Percentiles rank a stretch among this genome's conserved stretches.
phyloP scores from a whole-genome alignment of 2,113 vertebrate species.

The Pyxicephalus adspersus region DNA sequence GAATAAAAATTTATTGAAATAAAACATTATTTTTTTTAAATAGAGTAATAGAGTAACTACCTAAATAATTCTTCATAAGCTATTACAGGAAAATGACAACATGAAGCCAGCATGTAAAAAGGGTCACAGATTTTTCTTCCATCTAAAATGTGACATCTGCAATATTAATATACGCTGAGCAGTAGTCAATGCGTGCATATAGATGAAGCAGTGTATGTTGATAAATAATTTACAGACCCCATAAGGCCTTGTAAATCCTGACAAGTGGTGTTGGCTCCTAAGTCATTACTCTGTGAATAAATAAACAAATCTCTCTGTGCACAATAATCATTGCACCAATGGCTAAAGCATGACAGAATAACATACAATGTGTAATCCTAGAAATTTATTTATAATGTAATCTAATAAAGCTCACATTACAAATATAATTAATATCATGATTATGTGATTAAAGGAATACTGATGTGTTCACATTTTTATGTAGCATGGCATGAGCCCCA shows the following conservation, averaged over 20 bases:
- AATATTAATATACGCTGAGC: conserved; percentile 53
- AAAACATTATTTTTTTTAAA: too few relatives aligned
- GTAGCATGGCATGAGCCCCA: neutral
- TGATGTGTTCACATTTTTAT: neutral
- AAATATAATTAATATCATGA: neutral
- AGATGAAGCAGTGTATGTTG: conserved; percentile 35
- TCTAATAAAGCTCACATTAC: neutral
- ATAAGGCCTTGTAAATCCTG: conserved; percentile 52
- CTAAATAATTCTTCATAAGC: conserved; percentile 44
- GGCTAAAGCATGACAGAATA: neutral
- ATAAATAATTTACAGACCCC: conserved; percentile 55
- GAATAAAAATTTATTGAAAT: too few relatives aligned
- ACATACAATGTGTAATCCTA: neutral
- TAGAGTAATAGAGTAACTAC: neutral
- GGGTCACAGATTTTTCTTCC: conserved; percentile 49
- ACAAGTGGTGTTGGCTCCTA: conserved; percentile 39
- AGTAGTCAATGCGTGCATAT: conserved; percentile 40
- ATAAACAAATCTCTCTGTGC: conserved; percentile 45
- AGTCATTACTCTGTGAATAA: conserved; percentile 46
- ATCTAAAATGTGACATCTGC: conserved; percentile 54
- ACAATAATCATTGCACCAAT: conserved; percentile 13
- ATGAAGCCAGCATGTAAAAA: conserved; percentile 43
- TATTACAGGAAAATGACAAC: conserved; percentile 38
- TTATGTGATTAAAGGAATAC: neutral
- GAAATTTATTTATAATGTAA: conserved; percentile 14